Percentiles rank a stretch among this genome's conserved stretches.
Conservation (phyloP, 2,113 vertebrate genomes). For the human (Homo sapiens) region GRCh38 chr6:131980001-131980500, state of each 20-base stretch:
- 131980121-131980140: slow-evolving; percentile 61
- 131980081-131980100: slow-evolving; percentile 50
- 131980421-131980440: background rate
- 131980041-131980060: slow-evolving; percentile 2
- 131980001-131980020: slow-evolving; percentile 31
- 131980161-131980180: slow-evolving; percentile 66
- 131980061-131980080: background rate
- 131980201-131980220: background rate
- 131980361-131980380: background rate
- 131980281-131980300: background rate
- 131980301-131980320: background rate
- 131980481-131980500: background rate
- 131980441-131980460: background rate
- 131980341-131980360: background rate
- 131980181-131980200: slow-evolving; percentile 66
- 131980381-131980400: too few relatives aligned
- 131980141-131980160: slow-evolving; percentile 60
- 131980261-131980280: slow-evolving; percentile 33
- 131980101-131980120: slow-evolving; percentile 52
- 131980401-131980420: background rate
- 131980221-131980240: slow-evolving; percentile 48
- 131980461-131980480: background rate
- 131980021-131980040: background rate
- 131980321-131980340: background rate
- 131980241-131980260: background rate